Conservation (phyloP, 1,140 invertebrate genomes). For the Anastrepha ludens region DNA sequence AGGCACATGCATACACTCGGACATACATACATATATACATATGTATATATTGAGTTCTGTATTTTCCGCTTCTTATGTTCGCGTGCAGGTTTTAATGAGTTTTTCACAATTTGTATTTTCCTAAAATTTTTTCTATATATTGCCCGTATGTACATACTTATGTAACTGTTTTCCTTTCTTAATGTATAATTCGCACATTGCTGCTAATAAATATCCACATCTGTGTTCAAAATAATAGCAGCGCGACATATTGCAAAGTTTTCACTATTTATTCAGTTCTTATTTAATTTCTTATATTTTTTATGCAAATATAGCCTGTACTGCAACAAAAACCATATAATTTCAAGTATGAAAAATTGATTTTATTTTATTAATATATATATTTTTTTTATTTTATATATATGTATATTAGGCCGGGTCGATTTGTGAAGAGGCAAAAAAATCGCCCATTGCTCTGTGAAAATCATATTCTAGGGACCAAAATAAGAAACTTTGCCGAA, state of each 20-base stretch:
- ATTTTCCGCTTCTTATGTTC: not conserved
- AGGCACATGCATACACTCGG: no score
- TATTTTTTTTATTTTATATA: no score
- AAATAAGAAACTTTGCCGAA: no score
- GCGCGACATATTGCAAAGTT: not conserved
- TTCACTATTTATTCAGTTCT: not conserved
- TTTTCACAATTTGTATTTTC: not conserved
- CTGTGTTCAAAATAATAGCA: not conserved
- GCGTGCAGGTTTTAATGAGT: conserved; percentile 2
- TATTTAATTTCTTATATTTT: no score
- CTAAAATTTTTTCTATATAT: not conserved
- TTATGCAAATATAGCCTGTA: not conserved
- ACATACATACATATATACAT: not conserved
- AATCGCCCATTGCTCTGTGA: no score
- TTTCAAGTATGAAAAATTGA: no score
- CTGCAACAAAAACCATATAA: no score
- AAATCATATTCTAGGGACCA: no score
- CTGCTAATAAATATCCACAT: not conserved
- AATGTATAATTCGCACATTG: not conserved
- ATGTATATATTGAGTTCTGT: not conserved
- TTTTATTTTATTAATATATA: no score
- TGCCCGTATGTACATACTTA: no score
- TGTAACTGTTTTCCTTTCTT: not conserved
- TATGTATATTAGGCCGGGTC: no score
- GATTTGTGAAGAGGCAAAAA: no score